A percentile compares a stretch with the other conserved stretches of the same genome.
phyloP scores from a whole-genome alignment of 2,888 invertebrate species.

The Pachliopta kotzebuea region DNA sequence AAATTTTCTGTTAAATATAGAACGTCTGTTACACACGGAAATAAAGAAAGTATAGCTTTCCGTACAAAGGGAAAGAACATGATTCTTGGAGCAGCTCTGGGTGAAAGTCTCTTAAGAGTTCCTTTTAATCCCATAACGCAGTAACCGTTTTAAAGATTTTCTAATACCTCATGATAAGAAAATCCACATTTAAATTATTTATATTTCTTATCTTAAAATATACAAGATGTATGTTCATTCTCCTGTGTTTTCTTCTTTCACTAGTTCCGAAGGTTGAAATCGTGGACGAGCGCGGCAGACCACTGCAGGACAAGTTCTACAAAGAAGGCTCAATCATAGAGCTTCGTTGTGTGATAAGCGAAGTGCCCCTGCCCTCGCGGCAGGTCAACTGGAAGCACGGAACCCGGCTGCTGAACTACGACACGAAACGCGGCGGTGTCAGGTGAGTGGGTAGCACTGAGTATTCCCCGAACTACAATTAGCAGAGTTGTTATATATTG shows the following conservation, averaged over 20 bases:
- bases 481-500: no score
- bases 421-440: constrained; percentile 89
- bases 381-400: constrained; percentile 91
- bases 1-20: no score
- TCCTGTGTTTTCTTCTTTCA: neutral
- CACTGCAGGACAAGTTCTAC: constrained; percentile 89
- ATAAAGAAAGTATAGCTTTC: no score
- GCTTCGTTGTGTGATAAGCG: constrained; percentile 89
- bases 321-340: constrained; percentile 91
- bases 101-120: no score
- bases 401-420: constrained; percentile 86
- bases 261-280: constrained; percentile 91
- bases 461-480: no score
- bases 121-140: no score
- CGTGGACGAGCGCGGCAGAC: constrained; percentile 88
- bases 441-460: constrained; percentile 79
- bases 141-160: no score
- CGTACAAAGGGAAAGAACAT: no score
- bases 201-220: neutral
- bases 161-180: no score
- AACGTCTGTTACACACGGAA: no score
- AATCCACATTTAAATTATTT: neutral
- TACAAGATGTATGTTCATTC: neutral
- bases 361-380: constrained; percentile 87
- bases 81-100: no score